Evolutionary conservation across 2,797 vertebrate genomes (phyloP).

Genomic region (Enteromius anoplus): DNA sequence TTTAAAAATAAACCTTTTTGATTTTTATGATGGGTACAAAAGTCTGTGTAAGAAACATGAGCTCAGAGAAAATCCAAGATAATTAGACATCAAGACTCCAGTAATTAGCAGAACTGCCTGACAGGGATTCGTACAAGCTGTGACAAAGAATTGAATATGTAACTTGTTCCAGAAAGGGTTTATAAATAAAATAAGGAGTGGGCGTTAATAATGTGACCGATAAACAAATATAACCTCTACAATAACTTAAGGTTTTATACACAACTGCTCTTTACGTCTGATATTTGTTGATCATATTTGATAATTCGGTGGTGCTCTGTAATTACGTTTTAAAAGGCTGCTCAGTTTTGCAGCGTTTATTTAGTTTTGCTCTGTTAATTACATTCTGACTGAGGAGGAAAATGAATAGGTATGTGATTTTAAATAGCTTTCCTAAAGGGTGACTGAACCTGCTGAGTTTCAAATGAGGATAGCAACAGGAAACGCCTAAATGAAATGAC

Average conservation of each 20-base stretch:
- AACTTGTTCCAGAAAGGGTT: slow-evolving; percentile 44
- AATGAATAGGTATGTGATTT: slow-evolving; percentile 58
- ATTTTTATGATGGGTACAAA: slow-evolving; percentile 27
- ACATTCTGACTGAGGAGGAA: slow-evolving; percentile 46
- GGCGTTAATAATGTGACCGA: neutral
- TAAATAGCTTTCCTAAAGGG: slow-evolving; percentile 51
- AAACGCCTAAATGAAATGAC: slow-evolving; percentile 40
- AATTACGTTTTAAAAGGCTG: slow-evolving; percentile 17
- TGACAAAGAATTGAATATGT: slow-evolving; percentile 61
- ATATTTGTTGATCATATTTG: slow-evolving; percentile 8
- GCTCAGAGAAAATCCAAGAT: slow-evolving; percentile 69
- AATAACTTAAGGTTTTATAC: neutral
- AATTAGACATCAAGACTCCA: slow-evolving; percentile 76
- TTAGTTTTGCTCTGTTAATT: slow-evolving; percentile 52
- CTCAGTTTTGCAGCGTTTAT: slow-evolving; percentile 9
- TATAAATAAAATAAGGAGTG: neutral
- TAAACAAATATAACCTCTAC: neutral
- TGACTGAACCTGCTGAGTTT: slow-evolving; percentile 52
- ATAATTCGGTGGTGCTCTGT: slow-evolving; percentile 23
- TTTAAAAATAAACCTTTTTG: slow-evolving; percentile 34
- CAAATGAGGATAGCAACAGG: slow-evolving; percentile 62
- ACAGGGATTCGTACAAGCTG: slow-evolving; percentile 77
- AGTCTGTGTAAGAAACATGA: slow-evolving; percentile 37
- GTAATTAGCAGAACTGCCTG: slow-evolving; percentile 75
- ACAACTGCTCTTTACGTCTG: neutral